Conservation (phyloP, 1,140 invertebrate genomes). For the Conopomorpha cramerella region DNA sequence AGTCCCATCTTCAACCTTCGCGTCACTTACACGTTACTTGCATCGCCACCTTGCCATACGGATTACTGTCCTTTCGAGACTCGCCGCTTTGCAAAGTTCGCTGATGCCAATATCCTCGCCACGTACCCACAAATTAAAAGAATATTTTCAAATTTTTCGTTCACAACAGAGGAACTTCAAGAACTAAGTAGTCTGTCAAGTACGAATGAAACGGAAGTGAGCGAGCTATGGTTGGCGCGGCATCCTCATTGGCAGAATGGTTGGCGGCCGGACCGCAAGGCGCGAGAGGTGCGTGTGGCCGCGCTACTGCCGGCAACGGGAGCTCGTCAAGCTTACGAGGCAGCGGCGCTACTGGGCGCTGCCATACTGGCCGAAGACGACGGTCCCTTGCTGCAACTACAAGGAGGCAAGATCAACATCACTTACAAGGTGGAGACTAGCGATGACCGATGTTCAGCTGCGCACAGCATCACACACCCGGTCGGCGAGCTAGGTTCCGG, state of each 20-base stretch:
- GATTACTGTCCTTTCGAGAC: neutral
- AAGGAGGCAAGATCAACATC: constrained; percentile 9
- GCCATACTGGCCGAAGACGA: constrained; percentile 11
- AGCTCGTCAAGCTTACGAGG: constrained; percentile 12
- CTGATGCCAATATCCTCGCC: neutral
- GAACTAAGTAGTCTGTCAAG: no score
- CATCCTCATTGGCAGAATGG: no score
- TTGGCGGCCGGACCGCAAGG: constrained; percentile 10
- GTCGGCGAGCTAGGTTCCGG: constrained; percentile 20
- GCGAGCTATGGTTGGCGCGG: no score
- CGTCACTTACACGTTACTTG: no score
- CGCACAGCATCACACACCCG: constrained; percentile 24
- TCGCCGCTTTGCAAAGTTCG: neutral
- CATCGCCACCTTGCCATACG: no score
- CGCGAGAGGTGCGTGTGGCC: constrained; percentile 14
- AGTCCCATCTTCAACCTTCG: no score
- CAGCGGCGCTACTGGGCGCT: neutral
- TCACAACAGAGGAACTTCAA: no score
- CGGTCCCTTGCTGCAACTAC: neutral
- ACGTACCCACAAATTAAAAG: neutral
- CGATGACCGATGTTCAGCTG: constrained; percentile 25
- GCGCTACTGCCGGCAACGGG: constrained; percentile 17
- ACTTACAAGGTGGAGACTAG: constrained; percentile 24
- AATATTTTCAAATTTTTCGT: no score
- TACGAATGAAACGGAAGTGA: no score